Percentiles rank a stretch among this genome's conserved stretches.
Conservation (phyloP, 2,113 vertebrate species). For the Nyctereutes procyonoides region DNA sequence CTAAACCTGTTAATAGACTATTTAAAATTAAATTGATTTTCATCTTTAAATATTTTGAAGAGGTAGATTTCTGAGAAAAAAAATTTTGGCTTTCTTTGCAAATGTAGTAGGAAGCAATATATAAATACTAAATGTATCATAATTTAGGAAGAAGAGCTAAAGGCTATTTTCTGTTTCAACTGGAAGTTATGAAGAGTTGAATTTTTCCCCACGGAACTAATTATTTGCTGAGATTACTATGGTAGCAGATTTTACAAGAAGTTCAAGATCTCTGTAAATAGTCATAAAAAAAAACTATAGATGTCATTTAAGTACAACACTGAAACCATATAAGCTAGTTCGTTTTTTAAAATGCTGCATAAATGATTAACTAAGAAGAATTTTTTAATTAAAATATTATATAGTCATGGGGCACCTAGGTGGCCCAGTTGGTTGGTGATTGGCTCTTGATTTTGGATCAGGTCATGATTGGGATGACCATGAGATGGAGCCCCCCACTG, state of each 20-base stretch:
- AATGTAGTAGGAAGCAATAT: neutral
- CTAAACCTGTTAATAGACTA: neutral
- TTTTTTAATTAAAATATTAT: constrained; percentile 31
- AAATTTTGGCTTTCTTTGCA: neutral
- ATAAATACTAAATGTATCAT: neutral
- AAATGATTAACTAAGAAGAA: neutral
- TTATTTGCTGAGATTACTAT: constrained; percentile 84
- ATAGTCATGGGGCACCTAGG: neutral
- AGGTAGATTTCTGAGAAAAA: neutral
- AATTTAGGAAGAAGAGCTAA: constrained; percentile 50
- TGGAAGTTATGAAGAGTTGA: constrained; percentile 61
- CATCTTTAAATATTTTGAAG: constrained; percentile 26
- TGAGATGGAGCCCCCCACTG: neutral
- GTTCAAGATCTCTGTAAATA: constrained; percentile 75
- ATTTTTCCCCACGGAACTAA: constrained; percentile 85
- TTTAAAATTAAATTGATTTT: constrained; percentile 41
- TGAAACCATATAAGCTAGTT: constrained; percentile 21
- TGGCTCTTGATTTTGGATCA: neutral
- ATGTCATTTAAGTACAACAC: neutral
- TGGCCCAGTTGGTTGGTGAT: neutral
- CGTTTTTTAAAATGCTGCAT: neutral
- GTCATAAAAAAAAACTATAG: constrained; percentile 54
- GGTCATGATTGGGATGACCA: neutral
- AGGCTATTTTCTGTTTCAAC: constrained; percentile 77
- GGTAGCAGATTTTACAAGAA: constrained; percentile 74